Evolutionary conservation across 2,888 invertebrate species (phyloP), one percentile per base, ranked within the genome.

Genomic region (Ophion costatus): DNA sequence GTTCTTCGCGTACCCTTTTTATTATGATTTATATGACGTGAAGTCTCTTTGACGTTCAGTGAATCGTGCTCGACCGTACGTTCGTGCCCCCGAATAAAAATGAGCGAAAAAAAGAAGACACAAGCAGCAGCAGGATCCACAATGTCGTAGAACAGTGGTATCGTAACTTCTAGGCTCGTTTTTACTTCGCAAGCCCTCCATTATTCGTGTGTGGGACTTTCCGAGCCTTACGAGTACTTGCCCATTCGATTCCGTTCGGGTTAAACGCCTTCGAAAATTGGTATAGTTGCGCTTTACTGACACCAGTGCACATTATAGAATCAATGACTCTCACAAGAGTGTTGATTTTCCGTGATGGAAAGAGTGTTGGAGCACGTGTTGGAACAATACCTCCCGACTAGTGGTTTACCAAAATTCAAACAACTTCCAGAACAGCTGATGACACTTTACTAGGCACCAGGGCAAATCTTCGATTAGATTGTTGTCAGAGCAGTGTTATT

Each of bases 21-120:
- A 93, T 93, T 93, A 93, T 93, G 93, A 93, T 93, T 93, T 93
- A 93, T 93, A 91, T 91, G 92, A 92, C 90, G 90, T 91, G 92
- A 92, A 93, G 91, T 90, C 91, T 90, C 91, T 91, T 90, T 90
- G 89, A 90, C 89, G 89, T 87, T 90, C 89, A 89, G 81, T 89
- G 86, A 88, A 86, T 90, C 90, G 89, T 90, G 89, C 89, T 88
- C 81, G 69, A 81, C 76, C 80, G 76, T 82, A 86, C 82, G 83
- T 83, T 86, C 89, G 89, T 90, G 90, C 89, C 88, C 70, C 83
- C 85, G 89, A 90, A 90, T 89, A 87, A 89, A 87, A 86, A 67
- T 80, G 71, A 75, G 59, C 78, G 64, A 71, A 61, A 75, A 66
- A 56, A 57, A 38, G 17, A 64, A 59, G 57, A 20, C 2, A 17